A percentile compares a stretch with the other conserved stretches of the same genome.
Evolutionary conservation across 2,113 vertebrate species (phyloP).

Genomic region (Sialia sialis): DNA sequence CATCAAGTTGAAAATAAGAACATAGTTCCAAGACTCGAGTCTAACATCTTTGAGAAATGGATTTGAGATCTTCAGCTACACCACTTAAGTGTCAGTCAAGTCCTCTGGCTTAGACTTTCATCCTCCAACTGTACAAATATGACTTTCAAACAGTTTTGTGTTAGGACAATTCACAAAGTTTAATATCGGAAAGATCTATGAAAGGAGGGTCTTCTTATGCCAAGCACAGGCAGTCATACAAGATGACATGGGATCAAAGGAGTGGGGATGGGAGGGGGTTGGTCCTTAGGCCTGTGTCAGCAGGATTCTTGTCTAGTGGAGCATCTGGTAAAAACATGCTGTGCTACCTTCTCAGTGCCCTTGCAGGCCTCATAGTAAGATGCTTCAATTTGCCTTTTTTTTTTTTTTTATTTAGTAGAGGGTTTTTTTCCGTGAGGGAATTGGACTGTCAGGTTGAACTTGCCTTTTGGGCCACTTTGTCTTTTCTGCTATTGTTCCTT

Average conservation of each 20-base stretch:
- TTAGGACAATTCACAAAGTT: not conserved
- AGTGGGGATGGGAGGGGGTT: not conserved
- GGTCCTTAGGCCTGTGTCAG: not conserved
- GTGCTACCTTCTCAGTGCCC: not conserved
- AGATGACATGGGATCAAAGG: not conserved
- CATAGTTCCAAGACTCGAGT: not conserved
- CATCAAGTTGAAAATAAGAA: not conserved
- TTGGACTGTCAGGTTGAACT: not conserved
- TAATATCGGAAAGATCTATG: not conserved
- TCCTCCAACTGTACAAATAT: not conserved
- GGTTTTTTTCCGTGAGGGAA: not conserved
- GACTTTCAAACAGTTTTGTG: not conserved
- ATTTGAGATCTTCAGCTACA: not conserved
- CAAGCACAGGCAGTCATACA: not conserved
- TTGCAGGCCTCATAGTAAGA: not conserved
- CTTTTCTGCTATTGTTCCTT: not conserved
- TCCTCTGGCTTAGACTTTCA: not conserved
- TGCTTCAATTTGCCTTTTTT: not conserved
- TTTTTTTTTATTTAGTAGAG: not conserved
- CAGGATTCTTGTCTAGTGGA: not conserved
- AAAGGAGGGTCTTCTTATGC: not conserved
- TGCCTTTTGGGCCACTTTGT: not conserved
- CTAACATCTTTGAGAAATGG: not conserved
- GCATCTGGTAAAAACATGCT: constrained; percentile 32
- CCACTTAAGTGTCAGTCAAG: not conserved